Base-by-base conservation (phyloP, 2,888 invertebrate genomes). In the Boloria euphrosyne region DNA sequence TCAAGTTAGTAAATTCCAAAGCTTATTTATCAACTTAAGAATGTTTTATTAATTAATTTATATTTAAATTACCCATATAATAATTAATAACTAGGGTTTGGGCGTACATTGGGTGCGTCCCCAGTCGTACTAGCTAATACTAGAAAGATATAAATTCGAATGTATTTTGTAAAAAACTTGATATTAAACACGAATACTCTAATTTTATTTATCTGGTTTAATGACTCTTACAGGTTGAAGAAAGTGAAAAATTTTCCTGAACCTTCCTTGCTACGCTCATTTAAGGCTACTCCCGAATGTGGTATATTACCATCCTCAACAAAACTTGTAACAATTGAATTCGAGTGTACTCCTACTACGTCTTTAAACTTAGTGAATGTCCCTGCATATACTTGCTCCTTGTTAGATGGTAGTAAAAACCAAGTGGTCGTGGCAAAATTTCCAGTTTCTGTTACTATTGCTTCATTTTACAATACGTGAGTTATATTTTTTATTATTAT, bases 381-480 rank as follows among this genome's bases (percentile, higher is more conserved):
- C 14, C 91, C 92, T 0, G 89, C 82, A 0, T 92, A 84, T 67
- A 87, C 73, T 14, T 92, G 92, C 74, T 86, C 89, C 0, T 76
- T 92, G 69, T 73, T 92, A n/a, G 92, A 92, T 58, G 88, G 86
- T 62, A 90, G 83, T 69, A 89, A 85, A 69, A 80, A 88, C 54
- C 92, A 92, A 75, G 84, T 90, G 14, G 86, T 92, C 4, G 91
- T 92, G 2, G 92, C 92, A 2, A 88, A 89, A 77, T 91, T 92
- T 74, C 92, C 92, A 5, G 84, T 92, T 10, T 85, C 84, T 68
- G 77, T 90, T 27, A 85, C 87, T 3, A 89, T 92, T 62, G 89
- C 89, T 3, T 90, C 91, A 1, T 92, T 91, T 74, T 92, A 92
- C 71, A 92, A 92, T 68, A 91, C 92, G 92, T 92, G 31, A 69